Percentiles rank a stretch among this genome's conserved stretches.
These are phyloP conservation scores for Cheilosia impressa DNA, from an alignment of 2,888 invertebrate species.

Conservation along the genomic window DNA sequence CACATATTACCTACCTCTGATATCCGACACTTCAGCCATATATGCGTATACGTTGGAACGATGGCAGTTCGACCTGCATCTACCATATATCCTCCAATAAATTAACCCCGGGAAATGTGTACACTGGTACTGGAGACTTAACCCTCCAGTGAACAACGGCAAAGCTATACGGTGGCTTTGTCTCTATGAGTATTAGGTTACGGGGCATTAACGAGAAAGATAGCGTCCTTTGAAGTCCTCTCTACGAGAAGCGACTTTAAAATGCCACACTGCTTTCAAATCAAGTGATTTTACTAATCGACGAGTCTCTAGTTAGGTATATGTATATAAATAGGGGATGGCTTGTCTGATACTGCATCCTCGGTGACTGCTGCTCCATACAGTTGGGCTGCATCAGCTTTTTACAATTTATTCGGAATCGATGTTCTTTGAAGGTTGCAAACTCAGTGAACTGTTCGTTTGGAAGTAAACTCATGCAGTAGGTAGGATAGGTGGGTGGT, in stretches of 20 bases:
- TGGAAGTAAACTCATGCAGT: slow-evolving; percentile 57
- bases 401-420: slow-evolving; percentile 59
- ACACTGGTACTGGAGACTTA: slow-evolving; percentile 48
- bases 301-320: slow-evolving; percentile 48
- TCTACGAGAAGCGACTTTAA: slow-evolving; percentile 37
- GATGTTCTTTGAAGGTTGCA: slow-evolving; percentile 66
- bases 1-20: slow-evolving; percentile 6
- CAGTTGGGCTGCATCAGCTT: slow-evolving; percentile 50
- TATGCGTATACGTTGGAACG: slow-evolving; percentile 17
- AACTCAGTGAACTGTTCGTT: slow-evolving; percentile 64
- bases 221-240: slow-evolving; percentile 51
- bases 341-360: background rate
- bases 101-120: slow-evolving; percentile 43
- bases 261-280: slow-evolving; percentile 56
- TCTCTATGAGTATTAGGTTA: slow-evolving; percentile 39
- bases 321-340: slow-evolving; percentile 1
- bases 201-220: slow-evolving; percentile 45
- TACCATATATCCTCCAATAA: slow-evolving; percentile 46
- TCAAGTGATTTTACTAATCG: slow-evolving; percentile 72
- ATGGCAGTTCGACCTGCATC: slow-evolving; percentile 23
- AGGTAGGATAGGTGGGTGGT: slow-evolving; percentile 20
- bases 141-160: slow-evolving; percentile 57
- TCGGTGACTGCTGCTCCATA: slow-evolving; percentile 12
- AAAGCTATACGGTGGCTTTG: slow-evolving; percentile 48
- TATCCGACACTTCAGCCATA: slow-evolving; percentile 11